Conservation (phyloP, 2,797 vertebrate species). For the Ficedula albicollis region DNA sequence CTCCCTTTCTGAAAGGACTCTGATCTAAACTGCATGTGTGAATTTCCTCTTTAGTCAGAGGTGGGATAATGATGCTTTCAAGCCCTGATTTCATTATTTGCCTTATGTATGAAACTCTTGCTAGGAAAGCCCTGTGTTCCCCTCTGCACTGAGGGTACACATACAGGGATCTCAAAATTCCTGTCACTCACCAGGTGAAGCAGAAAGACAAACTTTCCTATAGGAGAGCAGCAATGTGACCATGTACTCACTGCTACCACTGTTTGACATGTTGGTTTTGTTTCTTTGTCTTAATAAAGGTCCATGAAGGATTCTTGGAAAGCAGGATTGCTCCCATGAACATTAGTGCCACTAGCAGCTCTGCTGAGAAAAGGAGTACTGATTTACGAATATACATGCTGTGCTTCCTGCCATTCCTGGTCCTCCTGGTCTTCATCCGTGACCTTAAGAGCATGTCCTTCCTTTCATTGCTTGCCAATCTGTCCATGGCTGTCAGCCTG, state of each 20-base stretch:
- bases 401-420: conserved; percentile 83
- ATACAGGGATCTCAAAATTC: neutral
- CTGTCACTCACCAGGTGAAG: neutral
- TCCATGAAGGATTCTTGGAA: conserved; percentile 80
- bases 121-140: neutral
- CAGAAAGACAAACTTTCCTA: neutral
- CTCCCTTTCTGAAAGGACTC: neutral
- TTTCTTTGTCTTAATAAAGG: conserved; percentile 58
- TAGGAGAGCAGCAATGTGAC: neutral
- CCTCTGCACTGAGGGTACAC: neutral
- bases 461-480: conserved; percentile 82
- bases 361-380: conserved; percentile 57
- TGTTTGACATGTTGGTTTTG: neutral
- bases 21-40: neutral
- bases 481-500: conserved; percentile 87
- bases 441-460: conserved; percentile 83
- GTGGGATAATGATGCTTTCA: neutral
- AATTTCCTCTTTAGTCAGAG: neutral
- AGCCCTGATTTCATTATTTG: neutral
- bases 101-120: neutral
- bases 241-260: neutral
- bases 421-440: conserved; percentile 85
- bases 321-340: conserved; percentile 45
- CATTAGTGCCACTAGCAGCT: conserved; percentile 16
- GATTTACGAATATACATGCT: conserved; percentile 87